Evolutionary conservation across 1,140 invertebrate species (phyloP).

Genomic region (Aphelenchoides besseyi): DNA sequence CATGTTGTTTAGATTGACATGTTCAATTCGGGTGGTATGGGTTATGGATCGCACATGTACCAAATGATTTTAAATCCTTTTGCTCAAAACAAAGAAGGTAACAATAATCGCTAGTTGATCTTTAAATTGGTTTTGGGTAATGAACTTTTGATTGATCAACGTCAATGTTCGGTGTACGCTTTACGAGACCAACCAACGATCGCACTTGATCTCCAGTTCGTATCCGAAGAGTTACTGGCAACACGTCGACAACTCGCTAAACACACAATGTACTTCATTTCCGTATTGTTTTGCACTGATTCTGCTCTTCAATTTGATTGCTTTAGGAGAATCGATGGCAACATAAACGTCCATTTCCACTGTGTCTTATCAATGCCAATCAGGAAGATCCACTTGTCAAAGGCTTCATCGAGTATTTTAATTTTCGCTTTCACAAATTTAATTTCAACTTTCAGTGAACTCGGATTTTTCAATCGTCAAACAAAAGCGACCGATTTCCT

Average conservation of each 20-base stretch:
- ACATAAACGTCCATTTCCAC: neutral
- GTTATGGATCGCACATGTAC: constrained; percentile 15
- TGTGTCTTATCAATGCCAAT: constrained; percentile 9
- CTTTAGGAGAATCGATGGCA: constrained; percentile 6
- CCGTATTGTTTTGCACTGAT: neutral
- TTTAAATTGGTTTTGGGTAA: no score
- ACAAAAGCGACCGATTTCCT: neutral
- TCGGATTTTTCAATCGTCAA: neutral
- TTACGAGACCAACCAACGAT: constrained; percentile 11
- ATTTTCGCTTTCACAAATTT: neutral
- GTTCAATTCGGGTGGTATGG: constrained; percentile 1
- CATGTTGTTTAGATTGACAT: neutral
- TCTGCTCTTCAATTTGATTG: neutral
- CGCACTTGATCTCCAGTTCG: constrained; percentile 14
- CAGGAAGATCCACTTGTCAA: neutral
- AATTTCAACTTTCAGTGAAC: neutral
- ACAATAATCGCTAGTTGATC: no score
- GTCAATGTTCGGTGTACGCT: neutral
- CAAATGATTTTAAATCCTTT: neutral
- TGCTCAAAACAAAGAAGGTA: neutral
- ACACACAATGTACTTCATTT: constrained; percentile 1
- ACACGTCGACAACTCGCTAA: neutral
- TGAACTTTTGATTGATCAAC: no score
- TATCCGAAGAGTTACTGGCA: neutral
- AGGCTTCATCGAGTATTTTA: neutral